These are phyloP conservation scores for Salminus brasiliensis DNA, from an alignment of 2,113 vertebrate genomes.

Conservation along the genomic window DNA sequence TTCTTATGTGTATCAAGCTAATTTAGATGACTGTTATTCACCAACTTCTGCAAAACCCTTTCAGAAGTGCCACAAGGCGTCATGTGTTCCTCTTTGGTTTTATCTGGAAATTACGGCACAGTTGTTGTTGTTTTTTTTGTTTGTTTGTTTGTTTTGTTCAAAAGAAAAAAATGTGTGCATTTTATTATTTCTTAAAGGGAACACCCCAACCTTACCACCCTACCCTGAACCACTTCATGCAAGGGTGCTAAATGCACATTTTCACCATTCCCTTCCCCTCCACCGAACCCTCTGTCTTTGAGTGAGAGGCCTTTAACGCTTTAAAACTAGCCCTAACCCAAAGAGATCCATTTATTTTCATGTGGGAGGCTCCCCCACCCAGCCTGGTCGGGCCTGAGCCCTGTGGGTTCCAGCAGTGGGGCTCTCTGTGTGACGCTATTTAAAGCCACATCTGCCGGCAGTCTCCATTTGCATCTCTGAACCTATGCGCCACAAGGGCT, in stretches of 20 bases:
- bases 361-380: conserved; percentile 45
- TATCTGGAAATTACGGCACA: conserved; percentile 19
- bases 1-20: not conserved
- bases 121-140: too few species aligned
- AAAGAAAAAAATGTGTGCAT: too few species aligned
- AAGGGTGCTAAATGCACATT: conserved; percentile 53
- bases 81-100: conserved; percentile 7
- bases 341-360: conserved; percentile 53
- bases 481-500: conserved; percentile 54
- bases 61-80: conserved; percentile 2
- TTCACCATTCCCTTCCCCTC: conserved; percentile 52
- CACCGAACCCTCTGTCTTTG: conserved; percentile 44
- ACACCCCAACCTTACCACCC: conserved; percentile 4
- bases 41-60: conserved; percentile 4
- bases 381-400: conserved; percentile 43
- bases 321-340: conserved; percentile 47
- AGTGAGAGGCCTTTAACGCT: conserved; percentile 40
- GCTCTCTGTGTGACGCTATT: conserved; percentile 59
- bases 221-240: conserved; percentile 47
- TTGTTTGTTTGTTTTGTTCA: too few species aligned
- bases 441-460: conserved; percentile 66
- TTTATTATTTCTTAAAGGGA: conserved; percentile 13
- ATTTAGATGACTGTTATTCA: not conserved
- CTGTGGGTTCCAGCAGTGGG: conserved; percentile 55
- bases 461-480: conserved; percentile 61